Evolutionary conservation across 1,140 invertebrate genomes (phyloP).

Genomic region (Mamestra configurata): DNA sequence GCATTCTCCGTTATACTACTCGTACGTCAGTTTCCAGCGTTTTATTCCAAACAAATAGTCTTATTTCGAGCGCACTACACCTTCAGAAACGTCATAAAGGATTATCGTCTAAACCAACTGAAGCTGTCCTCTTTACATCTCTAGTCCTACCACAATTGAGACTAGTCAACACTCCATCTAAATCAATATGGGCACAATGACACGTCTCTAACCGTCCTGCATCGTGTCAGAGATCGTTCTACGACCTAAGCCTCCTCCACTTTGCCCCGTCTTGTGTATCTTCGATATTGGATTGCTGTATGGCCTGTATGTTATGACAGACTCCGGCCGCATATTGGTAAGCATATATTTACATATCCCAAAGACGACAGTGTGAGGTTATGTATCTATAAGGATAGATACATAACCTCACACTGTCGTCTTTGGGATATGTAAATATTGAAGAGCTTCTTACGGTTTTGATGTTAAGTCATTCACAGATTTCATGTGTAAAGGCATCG

Average conservation of each 20-base stretch:
- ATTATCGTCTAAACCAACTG: background rate
- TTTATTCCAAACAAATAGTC: background rate
- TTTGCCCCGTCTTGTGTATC: slow-evolving; percentile 41
- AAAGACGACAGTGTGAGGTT: no score
- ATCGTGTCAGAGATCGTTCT: slow-evolving; percentile 26
- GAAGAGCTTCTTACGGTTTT: slow-evolving; percentile 15
- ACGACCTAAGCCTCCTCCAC: slow-evolving; percentile 32
- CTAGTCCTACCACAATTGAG: background rate
- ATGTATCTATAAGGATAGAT: no score
- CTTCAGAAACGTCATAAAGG: background rate
- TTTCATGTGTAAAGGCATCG: background rate
- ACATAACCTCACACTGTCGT: background rate
- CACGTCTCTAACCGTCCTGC: slow-evolving; percentile 27
- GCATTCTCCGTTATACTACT: no score
- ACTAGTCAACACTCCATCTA: slow-evolving; percentile 17
- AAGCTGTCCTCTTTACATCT: background rate
- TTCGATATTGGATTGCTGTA: slow-evolving; percentile 48
- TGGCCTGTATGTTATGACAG: slow-evolving; percentile 47
- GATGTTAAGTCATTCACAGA: slow-evolving; percentile 4
- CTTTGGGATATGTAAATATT: slow-evolving; percentile 35
- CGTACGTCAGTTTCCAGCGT: background rate
- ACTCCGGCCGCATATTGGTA: slow-evolving; percentile 34
- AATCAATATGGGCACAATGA: slow-evolving; percentile 23
- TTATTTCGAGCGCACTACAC: background rate
- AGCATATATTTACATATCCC: no score